Conservation (phyloP, 2,888 invertebrate genomes). For the Synergus japonicus region DNA sequence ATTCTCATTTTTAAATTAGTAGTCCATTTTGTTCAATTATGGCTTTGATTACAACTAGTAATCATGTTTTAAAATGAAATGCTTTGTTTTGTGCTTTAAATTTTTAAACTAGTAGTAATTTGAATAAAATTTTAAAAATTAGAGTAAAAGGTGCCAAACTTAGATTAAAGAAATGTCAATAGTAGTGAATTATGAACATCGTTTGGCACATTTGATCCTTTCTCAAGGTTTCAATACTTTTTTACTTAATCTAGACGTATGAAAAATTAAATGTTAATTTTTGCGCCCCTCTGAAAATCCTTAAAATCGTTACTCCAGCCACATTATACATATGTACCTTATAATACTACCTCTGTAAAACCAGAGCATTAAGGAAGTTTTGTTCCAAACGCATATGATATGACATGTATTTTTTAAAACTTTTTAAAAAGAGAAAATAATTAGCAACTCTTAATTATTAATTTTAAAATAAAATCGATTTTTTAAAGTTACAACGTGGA, state of each 20-base stretch:
- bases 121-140: not conserved
- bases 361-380: constrained; percentile 48
- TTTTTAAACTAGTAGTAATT: not conserved
- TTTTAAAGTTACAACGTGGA: no score
- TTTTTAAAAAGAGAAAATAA: constrained; percentile 6
- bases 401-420: constrained; percentile 40
- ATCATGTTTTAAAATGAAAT: not conserved
- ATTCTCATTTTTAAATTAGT: not conserved
- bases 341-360: constrained; percentile 61
- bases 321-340: constrained; percentile 61
- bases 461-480: no score
- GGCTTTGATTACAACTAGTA: not conserved
- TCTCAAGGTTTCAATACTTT: constrained; percentile 17
- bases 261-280: not conserved
- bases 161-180: constrained; percentile 35
- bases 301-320: constrained; percentile 43
- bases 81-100: not conserved
- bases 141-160: constrained; percentile 28
- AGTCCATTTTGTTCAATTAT: not conserved
- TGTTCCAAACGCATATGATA: no score
- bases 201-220: not conserved
- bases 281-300: not conserved
- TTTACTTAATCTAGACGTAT: constrained; percentile 23
- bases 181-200: constrained; percentile 32
- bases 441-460: not conserved